phyloP scores from a whole-genome alignment of 2,113 vertebrate species.

The Pao palembangensis region DNA sequence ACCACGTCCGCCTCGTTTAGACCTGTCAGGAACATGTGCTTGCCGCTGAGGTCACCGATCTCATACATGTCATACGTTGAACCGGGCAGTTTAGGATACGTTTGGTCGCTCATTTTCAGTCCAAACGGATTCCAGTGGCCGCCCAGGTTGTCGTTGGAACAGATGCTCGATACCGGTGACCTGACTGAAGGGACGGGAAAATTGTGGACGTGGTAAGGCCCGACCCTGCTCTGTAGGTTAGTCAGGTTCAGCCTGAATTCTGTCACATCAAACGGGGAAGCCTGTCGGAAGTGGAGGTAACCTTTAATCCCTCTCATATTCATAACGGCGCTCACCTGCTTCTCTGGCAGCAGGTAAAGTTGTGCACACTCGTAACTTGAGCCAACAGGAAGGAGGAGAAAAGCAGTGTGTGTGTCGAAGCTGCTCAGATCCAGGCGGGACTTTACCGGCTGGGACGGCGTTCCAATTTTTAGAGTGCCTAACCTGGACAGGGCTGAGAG shows the following conservation, averaged over 20 bases:
- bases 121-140: slow-evolving; percentile 78
- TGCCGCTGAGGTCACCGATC: slow-evolving; percentile 75
- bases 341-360: slow-evolving; percentile 57
- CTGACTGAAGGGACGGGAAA: slow-evolving; percentile 70
- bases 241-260: slow-evolving; percentile 64
- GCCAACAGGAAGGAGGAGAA: slow-evolving; percentile 52
- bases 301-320: slow-evolving; percentile 76
- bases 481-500: slow-evolving; percentile 37
- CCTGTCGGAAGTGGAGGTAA: slow-evolving; percentile 67
- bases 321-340: slow-evolving; percentile 64
- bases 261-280: slow-evolving; percentile 76
- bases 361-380: slow-evolving; percentile 63
- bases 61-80: slow-evolving; percentile 76
- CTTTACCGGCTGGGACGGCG: slow-evolving; percentile 50
- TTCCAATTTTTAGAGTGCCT: slow-evolving; percentile 63
- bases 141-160: slow-evolving; percentile 71
- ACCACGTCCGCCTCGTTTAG: background rate
- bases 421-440: slow-evolving; percentile 53
- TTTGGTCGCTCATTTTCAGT: slow-evolving; percentile 35
- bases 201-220: slow-evolving; percentile 70
- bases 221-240: slow-evolving; percentile 55
- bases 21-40: slow-evolving; percentile 62
- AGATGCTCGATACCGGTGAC: slow-evolving; percentile 40
- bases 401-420: slow-evolving; percentile 23
- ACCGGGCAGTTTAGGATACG: slow-evolving; percentile 60